Evolutionary conservation across 2,113 vertebrate genomes (phyloP), one percentile per base, ranked within the genome.

Genomic region (Amblyopsis rosae): DNA sequence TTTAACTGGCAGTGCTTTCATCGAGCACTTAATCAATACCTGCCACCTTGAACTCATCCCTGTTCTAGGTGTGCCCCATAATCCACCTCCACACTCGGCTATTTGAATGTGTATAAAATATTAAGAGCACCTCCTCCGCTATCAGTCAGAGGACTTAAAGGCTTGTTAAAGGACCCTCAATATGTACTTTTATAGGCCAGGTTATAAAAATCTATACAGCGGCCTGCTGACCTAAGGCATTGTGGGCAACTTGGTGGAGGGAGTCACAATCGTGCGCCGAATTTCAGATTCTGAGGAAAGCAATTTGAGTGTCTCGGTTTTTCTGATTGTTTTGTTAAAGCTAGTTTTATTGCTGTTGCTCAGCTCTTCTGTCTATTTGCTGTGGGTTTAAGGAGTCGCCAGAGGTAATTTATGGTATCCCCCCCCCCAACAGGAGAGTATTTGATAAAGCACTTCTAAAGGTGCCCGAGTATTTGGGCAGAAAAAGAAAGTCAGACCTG

Each of bases 21-120:
- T 82, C 87, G 83, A 91, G 85, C 90, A 88, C 73, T 86, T 85
- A 87, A 90, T 92, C 91, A 89, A 92, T 92, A 92, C 66, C 86
- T 90, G 89, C 89, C 87, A 91, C 88, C 80, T 88, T 77, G 67
- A 86, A 87, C 82, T 87, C 87, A 90, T 91, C 85, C 67, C 60
- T 66, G 74, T 82, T 84, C 86, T 81, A 73, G 83, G 69, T 70
- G 79, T 77, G 61, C 73, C 66, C 72, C 50, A 9, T 81, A 82
- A 92, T 91, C 86, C 80, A 88, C 90, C 82, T 86, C 83, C 69
- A 78, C 88, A 77, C 48, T 76, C 73, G 63, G 75, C 77, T 75
- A 83, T 91, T 84, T 88, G 81, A 90, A 90, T 90, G 89, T 87
- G 81, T 85, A 87, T 84, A 86, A 83, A 83, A 70, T 78, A 71